phyloP scores from a whole-genome alignment of 2,888 invertebrate genomes.

The Hylaea fasciaria region DNA sequence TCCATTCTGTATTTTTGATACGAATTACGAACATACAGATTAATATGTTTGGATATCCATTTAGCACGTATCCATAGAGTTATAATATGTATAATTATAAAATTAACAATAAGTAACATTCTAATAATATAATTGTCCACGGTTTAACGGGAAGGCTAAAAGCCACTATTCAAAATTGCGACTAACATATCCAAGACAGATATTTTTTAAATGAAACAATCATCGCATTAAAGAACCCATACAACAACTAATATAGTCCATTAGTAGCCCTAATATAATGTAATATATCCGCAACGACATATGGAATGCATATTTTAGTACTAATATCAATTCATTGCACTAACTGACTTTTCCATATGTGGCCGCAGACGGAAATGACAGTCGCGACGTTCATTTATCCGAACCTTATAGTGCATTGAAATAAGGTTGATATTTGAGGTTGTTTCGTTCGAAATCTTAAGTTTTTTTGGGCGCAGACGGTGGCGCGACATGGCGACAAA shows the following conservation, averaged over 20 bases:
- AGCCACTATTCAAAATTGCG: not conserved
- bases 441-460: constrained; percentile 18
- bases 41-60: too few relatives aligned
- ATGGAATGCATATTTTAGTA: constrained; percentile 35
- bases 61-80: too few relatives aligned
- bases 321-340: constrained; percentile 36
- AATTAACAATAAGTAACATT: too few relatives aligned
- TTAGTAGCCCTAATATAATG: constrained; percentile 11
- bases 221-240: constrained; percentile 15
- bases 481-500: constrained; percentile 57
- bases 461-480: constrained; percentile 44
- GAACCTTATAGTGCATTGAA: constrained; percentile 21
- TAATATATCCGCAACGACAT: constrained; percentile 25
- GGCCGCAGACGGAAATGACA: constrained; percentile 32
- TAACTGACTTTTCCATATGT: constrained; percentile 38
- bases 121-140: not conserved
- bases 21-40: too few relatives aligned
- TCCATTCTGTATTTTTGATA: too few relatives aligned
- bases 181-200: too few relatives aligned
- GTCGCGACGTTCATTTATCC: constrained; percentile 14
- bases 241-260: constrained; percentile 5
- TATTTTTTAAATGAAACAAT: constrained; percentile 1
- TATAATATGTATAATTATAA: too few relatives aligned
- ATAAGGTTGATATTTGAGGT: constrained; percentile 32
- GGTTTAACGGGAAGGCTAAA: too few relatives aligned